Conservation (phyloP, 2,113 vertebrate species). For the Engraulis encrasicolus region DNA sequence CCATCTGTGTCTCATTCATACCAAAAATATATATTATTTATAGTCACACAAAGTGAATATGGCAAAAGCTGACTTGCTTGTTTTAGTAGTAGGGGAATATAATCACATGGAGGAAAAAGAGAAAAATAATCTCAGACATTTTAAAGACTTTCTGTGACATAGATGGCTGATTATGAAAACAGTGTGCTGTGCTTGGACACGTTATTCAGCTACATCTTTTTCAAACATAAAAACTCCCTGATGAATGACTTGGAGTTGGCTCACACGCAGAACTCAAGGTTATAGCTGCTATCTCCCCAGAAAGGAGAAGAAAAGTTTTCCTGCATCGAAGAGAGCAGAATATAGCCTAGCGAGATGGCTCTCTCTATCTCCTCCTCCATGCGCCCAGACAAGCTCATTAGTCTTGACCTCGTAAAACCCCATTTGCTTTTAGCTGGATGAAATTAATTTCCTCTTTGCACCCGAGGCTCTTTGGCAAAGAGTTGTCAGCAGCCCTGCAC, state of each 20-base stretch:
- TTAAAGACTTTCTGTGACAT: constrained; percentile 53
- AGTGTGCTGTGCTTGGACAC: constrained; percentile 60
- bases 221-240: constrained; percentile 60
- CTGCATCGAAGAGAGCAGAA: constrained; percentile 56
- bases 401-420: constrained; percentile 16
- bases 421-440: constrained; percentile 9
- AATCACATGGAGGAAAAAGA: neutral
- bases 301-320: constrained; percentile 65
- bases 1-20: constrained; percentile 10
- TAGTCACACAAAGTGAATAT: constrained; percentile 45
- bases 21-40: constrained; percentile 28
- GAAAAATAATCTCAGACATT: constrained; percentile 54
- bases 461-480: neutral
- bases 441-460: constrained; percentile 30
- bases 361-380: constrained; percentile 44
- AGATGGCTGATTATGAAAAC: constrained; percentile 68
- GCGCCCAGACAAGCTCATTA: constrained; percentile 40
- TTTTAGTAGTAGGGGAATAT: constrained; percentile 27
- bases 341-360: constrained; percentile 37
- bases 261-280: constrained; percentile 60
- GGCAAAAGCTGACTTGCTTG: constrained; percentile 61
- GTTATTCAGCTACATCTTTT: constrained; percentile 64
- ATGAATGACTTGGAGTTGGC: constrained; percentile 56
- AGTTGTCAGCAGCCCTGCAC: neutral
- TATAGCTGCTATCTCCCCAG: constrained; percentile 65